Conservation (phyloP, 2,888 invertebrate genomes). For the Meta bourneti region DNA sequence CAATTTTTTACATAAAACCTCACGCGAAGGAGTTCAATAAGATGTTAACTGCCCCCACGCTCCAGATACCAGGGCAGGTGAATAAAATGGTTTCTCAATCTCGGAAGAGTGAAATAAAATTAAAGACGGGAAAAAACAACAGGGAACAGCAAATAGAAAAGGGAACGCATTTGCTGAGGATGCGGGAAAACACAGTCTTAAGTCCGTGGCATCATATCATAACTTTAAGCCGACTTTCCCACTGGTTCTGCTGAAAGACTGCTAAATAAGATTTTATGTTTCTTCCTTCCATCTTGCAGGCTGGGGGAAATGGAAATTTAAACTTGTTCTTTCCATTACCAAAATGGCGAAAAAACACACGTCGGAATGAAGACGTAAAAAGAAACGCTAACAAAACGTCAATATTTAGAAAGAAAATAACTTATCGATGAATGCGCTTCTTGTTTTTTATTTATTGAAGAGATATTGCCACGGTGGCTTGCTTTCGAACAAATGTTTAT, state of each 20-base stretch:
- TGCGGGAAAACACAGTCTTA: slow-evolving; percentile 22
- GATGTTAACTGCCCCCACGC: slow-evolving; percentile 22
- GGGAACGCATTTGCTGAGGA: slow-evolving; percentile 39
- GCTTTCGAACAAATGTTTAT: slow-evolving; percentile 43
- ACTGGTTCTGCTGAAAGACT: slow-evolving; percentile 20
- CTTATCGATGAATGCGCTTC: slow-evolving; percentile 57
- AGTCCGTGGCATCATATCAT: slow-evolving; percentile 29
- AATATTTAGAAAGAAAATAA: slow-evolving; percentile 60
- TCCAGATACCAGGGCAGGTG: slow-evolving; percentile 16
- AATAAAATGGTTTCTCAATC: slow-evolving; percentile 53
- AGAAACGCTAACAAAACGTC: slow-evolving; percentile 33
- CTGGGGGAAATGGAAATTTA: slow-evolving; percentile 58
- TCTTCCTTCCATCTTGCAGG: slow-evolving; percentile 20
- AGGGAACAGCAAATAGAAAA: slow-evolving; percentile 11
- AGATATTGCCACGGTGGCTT: slow-evolving; percentile 8
- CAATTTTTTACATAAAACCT: slow-evolving; percentile 27
- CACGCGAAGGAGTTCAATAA: slow-evolving; percentile 17
- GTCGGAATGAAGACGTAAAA: background rate
- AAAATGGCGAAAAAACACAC: slow-evolving; percentile 37
- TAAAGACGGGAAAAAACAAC: slow-evolving; percentile 17
- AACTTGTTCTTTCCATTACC: slow-evolving; percentile 56
- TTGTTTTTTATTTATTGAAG: slow-evolving; percentile 21
- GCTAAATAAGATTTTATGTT: slow-evolving; percentile 67
- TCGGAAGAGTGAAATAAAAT: slow-evolving; percentile 29
- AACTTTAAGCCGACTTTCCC: slow-evolving; percentile 28